Conservation (phyloP, 2,113 vertebrate species). For the Actinemys pallida region DNA sequence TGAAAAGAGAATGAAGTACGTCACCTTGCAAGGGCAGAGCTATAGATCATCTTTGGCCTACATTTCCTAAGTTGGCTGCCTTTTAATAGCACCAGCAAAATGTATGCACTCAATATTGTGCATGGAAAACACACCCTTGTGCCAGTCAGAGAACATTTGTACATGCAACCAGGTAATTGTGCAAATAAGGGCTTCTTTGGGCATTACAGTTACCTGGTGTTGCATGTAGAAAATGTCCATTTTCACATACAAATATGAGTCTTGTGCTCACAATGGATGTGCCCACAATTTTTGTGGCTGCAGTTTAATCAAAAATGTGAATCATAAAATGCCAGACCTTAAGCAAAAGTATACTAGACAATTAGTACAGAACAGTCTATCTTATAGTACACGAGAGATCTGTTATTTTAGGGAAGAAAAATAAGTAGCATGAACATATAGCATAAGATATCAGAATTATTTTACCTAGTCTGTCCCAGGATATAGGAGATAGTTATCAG, state of each 20-base stretch:
- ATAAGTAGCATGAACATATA: background rate
- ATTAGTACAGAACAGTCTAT: background rate
- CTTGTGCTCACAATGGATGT: background rate
- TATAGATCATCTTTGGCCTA: background rate
- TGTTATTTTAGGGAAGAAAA: background rate
- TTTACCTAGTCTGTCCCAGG: background rate
- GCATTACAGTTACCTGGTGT: background rate
- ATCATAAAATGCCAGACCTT: background rate
- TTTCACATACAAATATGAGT: background rate
- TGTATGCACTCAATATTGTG: background rate
- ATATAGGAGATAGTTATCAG: background rate
- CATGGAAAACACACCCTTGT: background rate
- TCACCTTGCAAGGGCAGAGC: background rate
- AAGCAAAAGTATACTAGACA: background rate
- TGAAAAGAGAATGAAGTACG: background rate
- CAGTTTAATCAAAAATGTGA: background rate
- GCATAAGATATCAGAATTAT: background rate
- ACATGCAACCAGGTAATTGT: background rate
- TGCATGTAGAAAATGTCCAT: background rate
- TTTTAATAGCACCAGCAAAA: background rate
- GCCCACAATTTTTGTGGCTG: background rate
- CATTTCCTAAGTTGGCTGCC: background rate
- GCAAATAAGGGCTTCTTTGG: background rate
- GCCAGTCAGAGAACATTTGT: background rate
- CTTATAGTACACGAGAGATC: background rate